These are phyloP conservation scores for Hipparchia semele DNA, from an alignment of 2,888 invertebrate genomes.

Conservation along the genomic window DNA sequence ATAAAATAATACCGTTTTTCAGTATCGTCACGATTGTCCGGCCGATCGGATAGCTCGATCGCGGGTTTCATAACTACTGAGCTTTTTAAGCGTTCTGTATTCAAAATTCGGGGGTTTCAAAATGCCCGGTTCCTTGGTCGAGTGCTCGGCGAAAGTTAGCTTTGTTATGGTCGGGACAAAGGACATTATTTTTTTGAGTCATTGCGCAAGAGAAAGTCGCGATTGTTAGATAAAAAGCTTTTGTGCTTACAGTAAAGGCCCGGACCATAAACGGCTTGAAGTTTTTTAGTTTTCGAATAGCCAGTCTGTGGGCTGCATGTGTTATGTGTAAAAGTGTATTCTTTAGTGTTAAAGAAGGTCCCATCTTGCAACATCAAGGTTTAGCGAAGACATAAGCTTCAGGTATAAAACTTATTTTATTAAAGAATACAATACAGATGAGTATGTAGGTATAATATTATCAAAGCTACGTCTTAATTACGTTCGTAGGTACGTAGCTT, in stretches of 20 bases:
- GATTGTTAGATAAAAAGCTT: slow-evolving; percentile 66
- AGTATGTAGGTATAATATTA: not conserved
- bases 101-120: slow-evolving; percentile 40
- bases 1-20: slow-evolving; percentile 82
- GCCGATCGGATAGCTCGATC: slow-evolving; percentile 77
- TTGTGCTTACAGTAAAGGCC: slow-evolving; percentile 63
- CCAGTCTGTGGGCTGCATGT: slow-evolving; percentile 65
- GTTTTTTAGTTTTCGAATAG: slow-evolving; percentile 71
- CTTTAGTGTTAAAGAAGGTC: slow-evolving; percentile 16
- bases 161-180: slow-evolving; percentile 59
- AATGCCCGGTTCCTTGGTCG: slow-evolving; percentile 57
- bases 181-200: slow-evolving; percentile 63
- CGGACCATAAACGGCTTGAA: slow-evolving; percentile 60
- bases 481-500: not conserved
- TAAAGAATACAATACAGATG: not conserved
- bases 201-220: slow-evolving; percentile 74
- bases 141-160: slow-evolving; percentile 70
- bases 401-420: slow-evolving; percentile 13
- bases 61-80: slow-evolving; percentile 62
- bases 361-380: not conserved
- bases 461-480: slow-evolving; percentile 3
- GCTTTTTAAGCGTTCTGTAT: slow-evolving; percentile 52
- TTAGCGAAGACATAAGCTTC: not conserved
- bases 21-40: slow-evolving; percentile 80
- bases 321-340: slow-evolving; percentile 47